Evolutionary conservation across 2,888 invertebrate genomes (phyloP).

Genomic region (Sclerodermus sp.): DNA sequence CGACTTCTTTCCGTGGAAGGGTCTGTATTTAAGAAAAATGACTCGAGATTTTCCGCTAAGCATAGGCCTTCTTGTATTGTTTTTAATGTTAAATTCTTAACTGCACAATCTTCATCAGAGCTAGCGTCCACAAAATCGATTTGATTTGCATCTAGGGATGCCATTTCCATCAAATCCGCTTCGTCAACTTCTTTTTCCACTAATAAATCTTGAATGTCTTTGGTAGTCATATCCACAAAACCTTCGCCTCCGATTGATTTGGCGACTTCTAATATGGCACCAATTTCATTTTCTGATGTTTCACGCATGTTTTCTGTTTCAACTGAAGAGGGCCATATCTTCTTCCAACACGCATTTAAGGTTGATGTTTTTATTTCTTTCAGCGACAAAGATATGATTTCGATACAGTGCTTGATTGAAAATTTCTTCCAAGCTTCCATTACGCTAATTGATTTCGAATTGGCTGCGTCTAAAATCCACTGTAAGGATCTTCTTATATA

Average conservation of each 20-base stretch:
- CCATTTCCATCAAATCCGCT: conserved; percentile 16
- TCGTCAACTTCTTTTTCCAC: conserved; percentile 14
- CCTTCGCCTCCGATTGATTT: conserved; percentile 13
- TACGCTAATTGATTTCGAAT: conserved; percentile 12
- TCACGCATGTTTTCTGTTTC: conserved; percentile 11
- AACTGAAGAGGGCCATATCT: conserved; percentile 13
- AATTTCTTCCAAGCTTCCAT: conserved; percentile 15
- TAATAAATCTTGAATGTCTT: conserved; percentile 12
- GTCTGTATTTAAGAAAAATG: conserved; percentile 22
- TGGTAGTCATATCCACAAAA: conserved; percentile 6
- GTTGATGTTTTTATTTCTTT: conserved; percentile 1
- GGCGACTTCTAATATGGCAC: conserved; percentile 10
- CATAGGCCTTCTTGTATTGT: conserved; percentile 17
- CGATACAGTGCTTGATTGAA: conserved; percentile 12
- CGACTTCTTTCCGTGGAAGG: conserved; percentile 18
- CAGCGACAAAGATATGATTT: conserved; percentile 10
- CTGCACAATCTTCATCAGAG: no score
- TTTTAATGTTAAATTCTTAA: conserved; percentile 19
- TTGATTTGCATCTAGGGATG: conserved; percentile 10
- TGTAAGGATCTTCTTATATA: conserved; percentile 7
- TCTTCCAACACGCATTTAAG: conserved; percentile 13
- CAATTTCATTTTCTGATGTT: conserved; percentile 11
- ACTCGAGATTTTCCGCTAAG: conserved; percentile 18
- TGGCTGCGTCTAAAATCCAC: conserved; percentile 9
- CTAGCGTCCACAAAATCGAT: conserved; percentile 14